Percentiles rank a stretch among this genome's conserved stretches.
phyloP scores from a whole-genome alignment of 2,888 invertebrate species.

The Limnephilus marmoratus region DNA sequence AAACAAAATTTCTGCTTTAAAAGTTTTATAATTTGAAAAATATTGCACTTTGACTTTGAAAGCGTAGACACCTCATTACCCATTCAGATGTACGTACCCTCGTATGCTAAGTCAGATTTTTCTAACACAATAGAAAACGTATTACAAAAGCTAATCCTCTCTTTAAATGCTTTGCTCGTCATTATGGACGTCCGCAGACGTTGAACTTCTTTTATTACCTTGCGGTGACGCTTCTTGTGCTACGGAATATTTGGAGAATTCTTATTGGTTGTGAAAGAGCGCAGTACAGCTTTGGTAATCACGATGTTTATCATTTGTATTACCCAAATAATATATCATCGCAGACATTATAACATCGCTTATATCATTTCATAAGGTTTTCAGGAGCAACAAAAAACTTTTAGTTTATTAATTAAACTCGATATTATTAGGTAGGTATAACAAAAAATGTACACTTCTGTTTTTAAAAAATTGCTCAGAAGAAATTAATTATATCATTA shows the following conservation, averaged over 20 bases:
- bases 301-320: background rate
- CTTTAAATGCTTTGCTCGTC: background rate
- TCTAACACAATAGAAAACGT: background rate
- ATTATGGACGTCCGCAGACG: background rate
- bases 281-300: background rate
- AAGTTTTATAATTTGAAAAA: background rate
- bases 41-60: background rate
- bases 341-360: too few species aligned
- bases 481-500: background rate
- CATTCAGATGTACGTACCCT: background rate
- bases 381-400: too few species aligned
- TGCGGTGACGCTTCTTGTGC: background rate
- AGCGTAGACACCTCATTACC: background rate
- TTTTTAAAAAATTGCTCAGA: background rate
- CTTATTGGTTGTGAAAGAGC: background rate
- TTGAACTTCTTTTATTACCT: background rate
- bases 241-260: background rate
- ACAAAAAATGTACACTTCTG: background rate
- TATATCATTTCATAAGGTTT: too few species aligned
- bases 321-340: background rate
- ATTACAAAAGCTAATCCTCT: background rate
- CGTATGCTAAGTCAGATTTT: background rate
- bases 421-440: too few species aligned
- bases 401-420: too few species aligned
- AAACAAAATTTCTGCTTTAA: background rate